These are phyloP conservation scores for Tupaia tana DNA, from an alignment of 2,113 vertebrate genomes.

Conservation along the genomic window DNA sequence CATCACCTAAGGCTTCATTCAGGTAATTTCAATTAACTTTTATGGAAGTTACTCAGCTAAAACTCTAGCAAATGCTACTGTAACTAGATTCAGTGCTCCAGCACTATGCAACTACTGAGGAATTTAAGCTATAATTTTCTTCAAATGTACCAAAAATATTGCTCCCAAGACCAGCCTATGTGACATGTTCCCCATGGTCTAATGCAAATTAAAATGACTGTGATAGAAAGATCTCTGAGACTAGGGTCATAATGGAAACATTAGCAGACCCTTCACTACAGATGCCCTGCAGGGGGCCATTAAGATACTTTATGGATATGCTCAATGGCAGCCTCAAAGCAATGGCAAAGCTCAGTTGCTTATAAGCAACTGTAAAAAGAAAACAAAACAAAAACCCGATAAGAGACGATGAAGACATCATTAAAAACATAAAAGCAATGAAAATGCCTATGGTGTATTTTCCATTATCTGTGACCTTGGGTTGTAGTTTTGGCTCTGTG, in stretches of 20 bases:
- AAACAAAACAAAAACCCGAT: slow-evolving; percentile 71
- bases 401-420: slow-evolving; percentile 67
- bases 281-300: slow-evolving; percentile 73
- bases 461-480: slow-evolving; percentile 63
- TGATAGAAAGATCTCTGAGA: slow-evolving; percentile 83
- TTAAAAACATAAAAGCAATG: slow-evolving; percentile 70
- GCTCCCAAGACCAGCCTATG: slow-evolving; percentile 72
- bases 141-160: slow-evolving; percentile 73
- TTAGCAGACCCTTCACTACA: slow-evolving; percentile 69
- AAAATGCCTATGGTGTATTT: slow-evolving; percentile 57
- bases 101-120: slow-evolving; percentile 65
- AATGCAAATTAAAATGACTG: slow-evolving; percentile 84
- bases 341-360: slow-evolving; percentile 73
- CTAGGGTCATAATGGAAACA: slow-evolving; percentile 76
- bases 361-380: slow-evolving; percentile 68
- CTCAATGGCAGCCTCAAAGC: slow-evolving; percentile 36
- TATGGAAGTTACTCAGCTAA: slow-evolving; percentile 63
- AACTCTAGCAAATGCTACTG: slow-evolving; percentile 64
- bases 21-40: slow-evolving; percentile 77
- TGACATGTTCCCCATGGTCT: slow-evolving; percentile 79
- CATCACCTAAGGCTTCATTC: slow-evolving; percentile 48
- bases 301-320: slow-evolving; percentile 78
- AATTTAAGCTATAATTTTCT: slow-evolving; percentile 76
- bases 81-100: slow-evolving; percentile 64
- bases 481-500: background rate